Conservation (phyloP, 2,888 invertebrate genomes). For the Idaea dimidiata region DNA sequence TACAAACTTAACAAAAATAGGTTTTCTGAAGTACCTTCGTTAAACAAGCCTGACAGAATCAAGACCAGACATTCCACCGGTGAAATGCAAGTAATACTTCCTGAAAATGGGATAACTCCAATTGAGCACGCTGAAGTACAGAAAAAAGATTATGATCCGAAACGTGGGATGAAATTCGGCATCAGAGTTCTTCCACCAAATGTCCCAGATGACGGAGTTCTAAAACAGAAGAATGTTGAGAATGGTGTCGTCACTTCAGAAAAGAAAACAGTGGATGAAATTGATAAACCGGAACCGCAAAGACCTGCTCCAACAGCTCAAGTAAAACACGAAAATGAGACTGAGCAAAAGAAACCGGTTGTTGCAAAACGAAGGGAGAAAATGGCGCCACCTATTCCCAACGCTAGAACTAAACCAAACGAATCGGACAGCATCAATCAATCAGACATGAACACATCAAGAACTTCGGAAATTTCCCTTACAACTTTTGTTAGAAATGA, state of each 20-base stretch:
- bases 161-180: conserved; percentile 84
- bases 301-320: conserved; percentile 55
- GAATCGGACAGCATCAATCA: conserved; percentile 60
- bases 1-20: conserved; percentile 62
- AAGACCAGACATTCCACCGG: conserved; percentile 65
- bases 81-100: conserved; percentile 67
- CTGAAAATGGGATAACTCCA: conserved; percentile 62
- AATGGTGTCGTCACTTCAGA: conserved; percentile 62
- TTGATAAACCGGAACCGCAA: conserved; percentile 65
- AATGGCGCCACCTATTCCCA: conserved; percentile 74
- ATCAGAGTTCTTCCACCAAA: conserved; percentile 84
- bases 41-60: conserved; percentile 66
- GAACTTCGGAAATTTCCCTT: conserved; percentile 54
- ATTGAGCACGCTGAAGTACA: conserved; percentile 76
- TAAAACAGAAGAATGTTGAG: conserved; percentile 69
- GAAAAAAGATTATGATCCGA: conserved; percentile 79
- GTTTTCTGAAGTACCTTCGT: conserved; percentile 55
- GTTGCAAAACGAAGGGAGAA: conserved; percentile 78
- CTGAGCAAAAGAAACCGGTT: conserved; percentile 69
- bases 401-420: conserved; percentile 63
- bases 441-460: conserved; percentile 45
- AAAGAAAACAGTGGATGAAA: conserved; percentile 62
- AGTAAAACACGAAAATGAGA: conserved; percentile 77
- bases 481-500: conserved; percentile 67
- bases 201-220: conserved; percentile 74